Conservation (phyloP, 2,797 vertebrate species). For the Macropodus opercularis region DNA sequence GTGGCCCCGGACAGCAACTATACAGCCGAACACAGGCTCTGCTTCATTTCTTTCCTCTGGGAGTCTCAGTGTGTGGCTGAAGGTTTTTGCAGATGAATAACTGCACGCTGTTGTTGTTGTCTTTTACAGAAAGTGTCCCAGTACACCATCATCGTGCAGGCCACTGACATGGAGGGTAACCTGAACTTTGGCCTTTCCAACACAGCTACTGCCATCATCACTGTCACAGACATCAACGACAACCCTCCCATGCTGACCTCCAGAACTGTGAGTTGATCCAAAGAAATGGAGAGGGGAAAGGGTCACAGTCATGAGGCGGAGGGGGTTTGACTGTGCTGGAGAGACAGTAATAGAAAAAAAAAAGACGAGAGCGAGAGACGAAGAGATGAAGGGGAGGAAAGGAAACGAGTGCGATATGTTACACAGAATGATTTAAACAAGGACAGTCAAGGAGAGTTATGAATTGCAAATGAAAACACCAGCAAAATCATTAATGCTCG, state of each 20-base stretch:
- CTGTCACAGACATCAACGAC: constrained; percentile 93
- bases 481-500: constrained; percentile 55
- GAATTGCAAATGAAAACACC: constrained; percentile 43
- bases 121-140: constrained; percentile 91
- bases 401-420: constrained; percentile 18
- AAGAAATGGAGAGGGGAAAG: constrained; percentile 20
- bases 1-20: constrained; percentile 41
- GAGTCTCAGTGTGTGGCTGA: constrained; percentile 36
- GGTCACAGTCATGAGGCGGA: constrained; percentile 11
- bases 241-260: constrained; percentile 92
- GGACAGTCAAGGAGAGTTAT: constrained; percentile 19
- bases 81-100: constrained; percentile 52
- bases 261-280: constrained; percentile 86
- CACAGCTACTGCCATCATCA: constrained; percentile 94
- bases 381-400: background rate
- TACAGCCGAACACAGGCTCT: constrained; percentile 37
- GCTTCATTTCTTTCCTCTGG: constrained; percentile 26
- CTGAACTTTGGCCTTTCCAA: constrained; percentile 95
- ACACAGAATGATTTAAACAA: constrained; percentile 45
- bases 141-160: constrained; percentile 93
- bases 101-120: constrained; percentile 10
- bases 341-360: background rate
- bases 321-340: constrained; percentile 11
- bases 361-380: background rate
- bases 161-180: constrained; percentile 97